Evolutionary conservation across 2,797 vertebrate species (phyloP).

Genomic region (Hypotaenidia philippensis): DNA sequence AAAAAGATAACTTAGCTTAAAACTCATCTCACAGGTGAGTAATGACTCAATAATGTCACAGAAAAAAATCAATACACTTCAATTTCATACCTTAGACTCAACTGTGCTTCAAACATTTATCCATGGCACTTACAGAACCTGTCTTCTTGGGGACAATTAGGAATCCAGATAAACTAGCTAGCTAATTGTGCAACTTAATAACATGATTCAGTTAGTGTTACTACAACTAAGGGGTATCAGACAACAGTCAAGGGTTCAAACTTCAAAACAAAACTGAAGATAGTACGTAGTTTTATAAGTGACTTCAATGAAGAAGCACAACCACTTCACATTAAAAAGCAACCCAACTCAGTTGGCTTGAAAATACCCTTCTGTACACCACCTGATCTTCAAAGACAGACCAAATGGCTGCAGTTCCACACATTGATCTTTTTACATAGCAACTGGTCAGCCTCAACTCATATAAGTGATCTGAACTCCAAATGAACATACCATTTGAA

Average conservation of each 20-base stretch:
- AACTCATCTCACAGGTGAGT: neutral
- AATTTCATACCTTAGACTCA: neutral
- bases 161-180: neutral
- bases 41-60: neutral
- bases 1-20: neutral
- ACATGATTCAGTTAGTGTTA: neutral
- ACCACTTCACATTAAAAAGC: neutral
- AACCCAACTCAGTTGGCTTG: neutral
- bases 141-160: neutral
- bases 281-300: neutral
- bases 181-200: neutral
- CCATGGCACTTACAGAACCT: neutral
- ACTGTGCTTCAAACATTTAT: neutral
- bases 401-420: neutral
- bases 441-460: neutral
- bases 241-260: neutral
- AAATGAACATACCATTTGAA: neutral
- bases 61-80: neutral
- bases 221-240: neutral
- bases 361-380: neutral
- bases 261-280: neutral
- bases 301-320: neutral
- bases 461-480: neutral
- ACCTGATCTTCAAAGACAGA: neutral
- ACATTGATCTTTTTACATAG: neutral